Evolutionary conservation across 2,888 invertebrate genomes (phyloP), one percentile per base, ranked within the genome.

Genomic region (Macroteleia sp.): DNA sequence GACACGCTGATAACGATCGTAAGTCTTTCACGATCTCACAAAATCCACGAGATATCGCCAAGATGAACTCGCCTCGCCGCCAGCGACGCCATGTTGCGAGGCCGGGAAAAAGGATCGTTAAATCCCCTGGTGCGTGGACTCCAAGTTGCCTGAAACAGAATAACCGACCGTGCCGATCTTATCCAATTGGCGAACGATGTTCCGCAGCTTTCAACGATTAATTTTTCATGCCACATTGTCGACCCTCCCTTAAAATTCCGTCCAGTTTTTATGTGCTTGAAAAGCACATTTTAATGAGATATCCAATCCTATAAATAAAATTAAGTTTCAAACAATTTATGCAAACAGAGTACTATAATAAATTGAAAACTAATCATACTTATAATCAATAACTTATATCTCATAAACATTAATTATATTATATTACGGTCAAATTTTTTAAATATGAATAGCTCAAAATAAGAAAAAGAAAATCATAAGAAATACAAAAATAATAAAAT

Each of bases 11-110:
- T 78, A 80, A 80, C 62, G 61, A 80, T 77, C 67, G 80, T 80
- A 77, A 80, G 80, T 80, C 80, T 80, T 80, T 75, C 77, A 62
- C 73, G 77, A 80, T 74, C 79, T 77, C 73, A 59, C 77, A 69
- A 71, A 76, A 77, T 73, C 54, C 64, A 67, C 48, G 71, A 66
- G 66, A 69, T 78, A 70, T 70, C 67, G 75, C 44, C 71, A 71
- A 79, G 76, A 73, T 67, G 71, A 73, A 50, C 42, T 41, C 56
- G 73, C 48, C 54, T 62, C 19, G 67, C 59, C 62, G 61, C 67
- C 48, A 56, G 66, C 67, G 71, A 57, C 67, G 75, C 79, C 75
- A 71, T 75, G 62, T 79, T 75, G 67, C 62, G 14, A 52, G 41
- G 39, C 19, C 56, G 54, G 62, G 69, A 76, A 69, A 70, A 61